Conservation (phyloP, 1,140 invertebrate species). For the Heliothis virescens region DNA sequence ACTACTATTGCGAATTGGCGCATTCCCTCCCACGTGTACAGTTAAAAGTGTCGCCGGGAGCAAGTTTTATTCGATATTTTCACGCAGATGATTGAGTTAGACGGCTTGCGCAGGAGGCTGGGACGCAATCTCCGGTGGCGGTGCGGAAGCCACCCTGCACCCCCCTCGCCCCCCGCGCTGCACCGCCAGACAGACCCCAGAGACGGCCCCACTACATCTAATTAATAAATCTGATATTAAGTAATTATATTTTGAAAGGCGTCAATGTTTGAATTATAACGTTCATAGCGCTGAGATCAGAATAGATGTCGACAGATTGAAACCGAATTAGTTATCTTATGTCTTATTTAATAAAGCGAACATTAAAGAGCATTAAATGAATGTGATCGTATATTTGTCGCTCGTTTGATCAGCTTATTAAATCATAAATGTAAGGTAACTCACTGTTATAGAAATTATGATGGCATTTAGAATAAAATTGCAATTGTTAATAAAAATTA, state of each 20-base stretch:
- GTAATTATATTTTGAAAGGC: constrained; percentile 36
- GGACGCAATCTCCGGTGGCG: constrained; percentile 80
- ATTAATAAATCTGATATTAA: constrained; percentile 52
- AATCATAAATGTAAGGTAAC: constrained; percentile 16
- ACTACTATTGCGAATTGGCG: constrained; percentile 53
- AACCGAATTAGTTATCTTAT: constrained; percentile 31
- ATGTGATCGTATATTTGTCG: constrained; percentile 27
- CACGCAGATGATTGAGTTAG: constrained; percentile 81
- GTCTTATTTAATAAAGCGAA: constrained; percentile 18
- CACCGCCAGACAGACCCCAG: constrained; percentile 54
- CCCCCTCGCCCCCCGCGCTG: constrained; percentile 54
- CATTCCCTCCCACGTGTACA: constrained; percentile 57
- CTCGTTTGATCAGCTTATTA: constrained; percentile 29
- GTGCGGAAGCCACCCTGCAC: constrained; percentile 59
- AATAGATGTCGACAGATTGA: constrained; percentile 18
- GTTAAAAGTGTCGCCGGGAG: constrained; percentile 70
- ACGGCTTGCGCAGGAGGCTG: constrained; percentile 77
- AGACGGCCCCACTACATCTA: constrained; percentile 47
- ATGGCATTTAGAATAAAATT: constrained; percentile 9
- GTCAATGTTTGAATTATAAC: constrained; percentile 20
- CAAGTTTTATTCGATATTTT: constrained; percentile 80
- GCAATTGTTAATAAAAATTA: background rate
- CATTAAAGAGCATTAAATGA: constrained; percentile 19
- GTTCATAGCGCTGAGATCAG: background rate
- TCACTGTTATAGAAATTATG: background rate